phyloP scores from a whole-genome alignment of 2,797 vertebrate genomes.

The Iguana delicatissima region DNA sequence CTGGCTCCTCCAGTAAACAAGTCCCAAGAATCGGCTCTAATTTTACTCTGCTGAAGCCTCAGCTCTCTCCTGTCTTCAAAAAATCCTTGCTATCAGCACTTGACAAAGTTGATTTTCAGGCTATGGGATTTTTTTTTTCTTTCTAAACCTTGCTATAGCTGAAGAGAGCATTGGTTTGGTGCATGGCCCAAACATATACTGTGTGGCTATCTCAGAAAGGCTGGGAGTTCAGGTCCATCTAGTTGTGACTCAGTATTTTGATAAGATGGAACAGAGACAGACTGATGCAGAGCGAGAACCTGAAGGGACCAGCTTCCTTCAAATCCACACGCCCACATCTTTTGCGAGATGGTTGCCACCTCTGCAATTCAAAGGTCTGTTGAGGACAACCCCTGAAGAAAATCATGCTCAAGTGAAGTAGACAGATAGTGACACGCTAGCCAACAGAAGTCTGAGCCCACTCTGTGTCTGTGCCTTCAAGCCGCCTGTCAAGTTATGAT shows the following conservation, averaged over 20 bases:
- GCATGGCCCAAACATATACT: neutral
- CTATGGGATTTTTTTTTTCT: neutral
- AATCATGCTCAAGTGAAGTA: neutral
- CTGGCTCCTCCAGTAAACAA: constrained; percentile 12
- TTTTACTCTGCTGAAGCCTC: constrained; percentile 1
- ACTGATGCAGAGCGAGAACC: constrained; percentile 1
- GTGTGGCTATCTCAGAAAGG: neutral
- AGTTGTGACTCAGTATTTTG: neutral
- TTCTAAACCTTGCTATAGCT: neutral
- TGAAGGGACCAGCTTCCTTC: neutral
- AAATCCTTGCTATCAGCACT: neutral
- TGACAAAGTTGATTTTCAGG: constrained; percentile 23
- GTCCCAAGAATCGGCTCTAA: constrained; percentile 14
- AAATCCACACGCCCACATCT: neutral
- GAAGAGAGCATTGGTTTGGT: neutral
- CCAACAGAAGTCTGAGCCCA: neutral
- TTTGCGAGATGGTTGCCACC: neutral
- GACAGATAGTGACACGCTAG: neutral
- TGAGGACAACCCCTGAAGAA: neutral
- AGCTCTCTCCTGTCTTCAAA: neutral
- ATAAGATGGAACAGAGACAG: neutral
- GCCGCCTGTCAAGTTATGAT: too few species aligned
- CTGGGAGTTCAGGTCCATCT: neutral
- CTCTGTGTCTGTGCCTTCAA: neutral
- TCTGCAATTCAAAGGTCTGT: neutral